Base-by-base conservation (phyloP, 92 coral and sea anemone species). In the Porites lobata region DNA sequence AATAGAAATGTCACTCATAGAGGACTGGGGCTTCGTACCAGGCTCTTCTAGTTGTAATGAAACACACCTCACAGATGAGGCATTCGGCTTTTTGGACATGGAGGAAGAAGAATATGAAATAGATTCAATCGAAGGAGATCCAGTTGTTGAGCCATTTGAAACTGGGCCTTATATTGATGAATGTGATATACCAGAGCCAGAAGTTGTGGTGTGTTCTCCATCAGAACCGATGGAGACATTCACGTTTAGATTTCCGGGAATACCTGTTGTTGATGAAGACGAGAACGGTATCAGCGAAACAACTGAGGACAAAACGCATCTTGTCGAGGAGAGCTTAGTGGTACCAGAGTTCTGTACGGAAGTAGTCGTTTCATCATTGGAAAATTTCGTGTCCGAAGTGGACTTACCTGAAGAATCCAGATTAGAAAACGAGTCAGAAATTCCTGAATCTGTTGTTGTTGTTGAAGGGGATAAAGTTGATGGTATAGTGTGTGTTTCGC, bases 11-110 rank as follows among this genome's bases (percentile, higher is more conserved):
- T 82, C 86, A 6, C 20, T 82, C 8, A 10, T 29, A 11, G 69
- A 82, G 13, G 78, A 82, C 58, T 69, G 78, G 86, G 86, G 86
- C 24, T 80, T 80, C 17, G 26, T 20, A 14, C 24, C 50, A 18
- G 43, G 21, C 1, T 9, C 53, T 11, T 15, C 15, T 12, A 66
- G 32, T 24, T 12, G 1, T 14, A 63, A 14, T 43, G 24, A 62
- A 59, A 8, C 21, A 19, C 43, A 52, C n/a, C 68, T 32, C 54
- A 38, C 2, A 38, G 53, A 57, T 4, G 51, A 68, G 15, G 26
- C 52, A 15, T 57, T 21, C 19, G n/a, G 6, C 6, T 9, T 1
- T 3, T 22, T 32, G 58, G 17, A 4, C 29, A 1, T 6, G 8
- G 51, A 56, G 10, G 53, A 63, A 64, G 11, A 50, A 18, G 64